Evolutionary conservation across 2,888 invertebrate species (phyloP).

Genomic region (Sussaba pulchella): DNA sequence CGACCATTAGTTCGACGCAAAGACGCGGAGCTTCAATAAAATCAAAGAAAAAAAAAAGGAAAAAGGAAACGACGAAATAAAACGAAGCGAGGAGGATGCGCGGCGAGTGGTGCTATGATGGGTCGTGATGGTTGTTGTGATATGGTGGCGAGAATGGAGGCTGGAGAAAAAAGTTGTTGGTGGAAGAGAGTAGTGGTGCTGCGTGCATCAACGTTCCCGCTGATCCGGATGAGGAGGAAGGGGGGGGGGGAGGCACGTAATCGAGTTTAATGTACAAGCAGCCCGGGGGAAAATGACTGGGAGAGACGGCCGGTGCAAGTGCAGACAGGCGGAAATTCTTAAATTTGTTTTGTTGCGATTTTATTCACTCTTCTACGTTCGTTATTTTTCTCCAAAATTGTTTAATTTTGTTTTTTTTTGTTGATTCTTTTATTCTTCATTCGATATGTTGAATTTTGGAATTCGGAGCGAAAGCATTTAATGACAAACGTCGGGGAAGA

Average conservation of each 20-base stretch:
- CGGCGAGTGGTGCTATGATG: conserved; percentile 5
- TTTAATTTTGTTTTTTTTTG: too few species aligned
- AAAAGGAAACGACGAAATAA: not conserved
- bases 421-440: too few species aligned
- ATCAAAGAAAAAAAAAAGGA: too few species aligned
- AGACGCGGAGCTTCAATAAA: not conserved
- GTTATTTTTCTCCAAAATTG: too few species aligned
- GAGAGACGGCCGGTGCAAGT: conserved; percentile 12
- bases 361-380: too few species aligned
- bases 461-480: too few species aligned
- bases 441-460: too few species aligned
- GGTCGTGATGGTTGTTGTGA: not conserved
- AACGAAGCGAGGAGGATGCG: conserved; percentile 18
- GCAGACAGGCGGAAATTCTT: not conserved
- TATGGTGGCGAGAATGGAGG: not conserved
- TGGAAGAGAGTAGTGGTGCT: conserved; percentile 17
- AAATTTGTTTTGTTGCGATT: too few species aligned
- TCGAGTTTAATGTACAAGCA: conserved; percentile 59
- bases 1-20: not conserved
- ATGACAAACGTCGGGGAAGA: too few species aligned
- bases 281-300: not conserved
- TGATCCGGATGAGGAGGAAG: conserved; percentile 13
- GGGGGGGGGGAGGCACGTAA: conserved; percentile 44
- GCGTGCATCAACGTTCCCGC: not conserved
- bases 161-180: not conserved